Percentiles rank a stretch among this genome's conserved stretches.
These are phyloP conservation scores for Dicrostonyx torquatus DNA, from an alignment of 2,797 vertebrate genomes.

Conservation along the genomic window DNA sequence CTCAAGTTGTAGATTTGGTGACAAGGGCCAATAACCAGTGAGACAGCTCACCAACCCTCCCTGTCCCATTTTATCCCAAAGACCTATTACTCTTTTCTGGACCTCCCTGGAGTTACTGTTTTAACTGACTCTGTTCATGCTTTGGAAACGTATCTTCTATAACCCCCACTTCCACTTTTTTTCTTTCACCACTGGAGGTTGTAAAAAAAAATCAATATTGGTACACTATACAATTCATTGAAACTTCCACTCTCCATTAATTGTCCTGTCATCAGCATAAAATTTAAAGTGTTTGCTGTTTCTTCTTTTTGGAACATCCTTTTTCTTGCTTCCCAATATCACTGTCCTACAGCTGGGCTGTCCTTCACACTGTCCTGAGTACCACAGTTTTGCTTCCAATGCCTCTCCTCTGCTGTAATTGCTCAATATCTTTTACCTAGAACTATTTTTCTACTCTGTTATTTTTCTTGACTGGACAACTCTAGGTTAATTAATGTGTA, in stretches of 20 bases:
- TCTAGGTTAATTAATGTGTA: neutral
- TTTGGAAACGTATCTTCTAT: neutral
- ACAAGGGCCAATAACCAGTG: neutral
- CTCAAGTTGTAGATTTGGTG: too few relatives aligned
- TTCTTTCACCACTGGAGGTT: neutral
- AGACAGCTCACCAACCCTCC: neutral
- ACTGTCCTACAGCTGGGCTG: fast-evolving
- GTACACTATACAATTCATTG: fast-evolving
- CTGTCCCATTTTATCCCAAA: neutral
- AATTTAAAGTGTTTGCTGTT: neutral
- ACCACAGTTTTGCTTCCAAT: neutral
- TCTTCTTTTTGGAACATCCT: neutral
- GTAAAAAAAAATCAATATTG: neutral
- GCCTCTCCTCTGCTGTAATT: neutral
- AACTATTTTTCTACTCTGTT: neutral
- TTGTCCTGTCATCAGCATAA: neutral
- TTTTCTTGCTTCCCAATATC: neutral
- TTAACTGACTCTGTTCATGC: neutral
- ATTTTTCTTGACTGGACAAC: neutral
- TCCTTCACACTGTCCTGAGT: neutral
- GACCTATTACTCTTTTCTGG: neutral
- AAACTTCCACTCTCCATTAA: neutral
- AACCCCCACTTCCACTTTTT: neutral
- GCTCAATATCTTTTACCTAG: neutral
- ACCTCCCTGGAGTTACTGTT: neutral